These are phyloP conservation scores for Apostichopus leukothele DNA, from an alignment of 53 echinoderm and acorn worm genomes.

Conservation along the genomic window DNA sequence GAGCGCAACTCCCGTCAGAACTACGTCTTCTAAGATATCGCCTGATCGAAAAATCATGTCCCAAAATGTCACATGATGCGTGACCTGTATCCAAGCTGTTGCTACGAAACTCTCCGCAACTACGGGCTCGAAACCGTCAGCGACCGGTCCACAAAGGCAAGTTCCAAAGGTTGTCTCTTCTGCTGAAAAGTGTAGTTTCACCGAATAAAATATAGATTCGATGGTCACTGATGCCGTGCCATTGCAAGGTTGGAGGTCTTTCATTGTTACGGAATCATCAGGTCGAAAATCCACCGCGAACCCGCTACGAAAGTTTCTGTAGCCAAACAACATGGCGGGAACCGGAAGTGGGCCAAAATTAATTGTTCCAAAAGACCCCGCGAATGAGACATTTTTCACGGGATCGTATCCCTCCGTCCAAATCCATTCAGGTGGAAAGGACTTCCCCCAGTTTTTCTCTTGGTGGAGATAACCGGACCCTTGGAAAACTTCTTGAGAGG, in stretches of 20 bases:
- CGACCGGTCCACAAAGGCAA: slow-evolving; percentile 74
- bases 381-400: slow-evolving; percentile 49
- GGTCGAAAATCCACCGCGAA: slow-evolving; percentile 64
- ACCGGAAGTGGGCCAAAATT: slow-evolving; percentile 42
- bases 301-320: slow-evolving; percentile 58
- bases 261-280: slow-evolving; percentile 54
- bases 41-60: slow-evolving; percentile 14
- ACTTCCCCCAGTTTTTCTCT: slow-evolving; percentile 88
- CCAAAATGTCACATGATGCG: neutral
- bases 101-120: slow-evolving; percentile 72
- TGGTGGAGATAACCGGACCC: slow-evolving; percentile 68
- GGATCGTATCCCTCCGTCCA: slow-evolving; percentile 70
- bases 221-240: slow-evolving; percentile 56
- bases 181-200: slow-evolving; percentile 49
- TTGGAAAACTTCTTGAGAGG: slow-evolving; percentile 18
- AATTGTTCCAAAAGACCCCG: slow-evolving; percentile 66
- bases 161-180: slow-evolving; percentile 48
- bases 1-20: slow-evolving; percentile 54
- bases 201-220: slow-evolving; percentile 31
- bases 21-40: slow-evolving; percentile 40
- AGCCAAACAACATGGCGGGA: slow-evolving; percentile 74
- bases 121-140: slow-evolving; percentile 64
- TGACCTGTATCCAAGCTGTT: slow-evolving; percentile 42
- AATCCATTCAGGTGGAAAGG: slow-evolving; percentile 78
- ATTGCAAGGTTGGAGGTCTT: slow-evolving; percentile 46